Evolutionary conservation across 2,888 invertebrate genomes (phyloP).

Genomic region (Caenorhabditis sulstoni): DNA sequence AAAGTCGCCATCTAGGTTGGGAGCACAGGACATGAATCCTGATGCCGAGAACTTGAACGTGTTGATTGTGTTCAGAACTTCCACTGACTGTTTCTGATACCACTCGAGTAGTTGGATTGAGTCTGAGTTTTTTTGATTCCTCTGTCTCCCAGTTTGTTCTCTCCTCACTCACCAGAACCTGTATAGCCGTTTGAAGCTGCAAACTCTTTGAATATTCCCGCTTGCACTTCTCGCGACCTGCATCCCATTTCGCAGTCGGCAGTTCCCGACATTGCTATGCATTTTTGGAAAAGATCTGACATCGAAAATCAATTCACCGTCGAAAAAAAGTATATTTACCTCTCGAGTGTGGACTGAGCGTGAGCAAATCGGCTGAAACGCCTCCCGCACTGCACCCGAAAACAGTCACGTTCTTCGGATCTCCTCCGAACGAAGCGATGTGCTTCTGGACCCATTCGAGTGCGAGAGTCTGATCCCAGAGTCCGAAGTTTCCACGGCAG

Average conservation of each 20-base stretch:
- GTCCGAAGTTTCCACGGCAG: conserved; percentile 70
- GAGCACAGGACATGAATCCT: conserved; percentile 43
- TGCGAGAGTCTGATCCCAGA: conserved; percentile 77
- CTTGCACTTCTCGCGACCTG: conserved; percentile 35
- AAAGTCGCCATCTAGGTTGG: conserved; percentile 57
- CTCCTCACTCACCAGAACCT: no score
- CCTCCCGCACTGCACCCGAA: conserved; percentile 75
- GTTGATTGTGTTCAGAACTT: conserved; percentile 9
- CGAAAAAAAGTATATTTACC: neutral
- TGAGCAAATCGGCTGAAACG: conserved; percentile 62
- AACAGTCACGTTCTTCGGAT: conserved; percentile 74
- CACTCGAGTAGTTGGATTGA: conserved; percentile 4
- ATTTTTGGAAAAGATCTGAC: conserved; percentile 65
- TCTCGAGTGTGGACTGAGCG: conserved; percentile 64
- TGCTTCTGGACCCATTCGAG: conserved; percentile 77
- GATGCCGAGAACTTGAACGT: conserved; percentile 8
- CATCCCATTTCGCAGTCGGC: conserved; percentile 59
- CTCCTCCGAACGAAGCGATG: conserved; percentile 75
- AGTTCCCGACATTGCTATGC: conserved; percentile 67
- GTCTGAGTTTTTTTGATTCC: no score
- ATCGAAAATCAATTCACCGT: no score
- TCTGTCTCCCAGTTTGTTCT: no score
- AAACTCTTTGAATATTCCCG: conserved; percentile 45
- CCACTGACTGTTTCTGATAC: conserved; percentile 18
- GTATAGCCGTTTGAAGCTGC: conserved; percentile 13